Evolutionary conservation across 2,113 vertebrate genomes (phyloP).

Genomic region (Hippocampus guttulatus): DNA sequence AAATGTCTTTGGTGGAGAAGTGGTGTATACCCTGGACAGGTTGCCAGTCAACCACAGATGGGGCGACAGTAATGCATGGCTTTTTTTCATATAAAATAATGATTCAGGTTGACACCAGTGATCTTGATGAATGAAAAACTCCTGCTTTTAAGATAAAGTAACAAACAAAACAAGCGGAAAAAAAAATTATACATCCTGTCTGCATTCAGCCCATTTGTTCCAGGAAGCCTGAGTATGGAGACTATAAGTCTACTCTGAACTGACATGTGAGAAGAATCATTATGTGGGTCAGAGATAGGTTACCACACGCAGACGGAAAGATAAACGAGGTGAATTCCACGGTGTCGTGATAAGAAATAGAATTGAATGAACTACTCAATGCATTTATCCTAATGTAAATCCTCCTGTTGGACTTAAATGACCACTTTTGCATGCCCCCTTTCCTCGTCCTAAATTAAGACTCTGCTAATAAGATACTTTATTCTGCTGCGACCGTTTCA

Average conservation of each 20-base stretch:
- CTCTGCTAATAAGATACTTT: not conserved
- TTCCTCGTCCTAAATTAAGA: not conserved
- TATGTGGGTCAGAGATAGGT: slow-evolving; percentile 57
- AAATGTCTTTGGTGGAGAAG: too few species aligned
- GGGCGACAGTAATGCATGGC: too few species aligned
- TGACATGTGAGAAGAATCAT: slow-evolving; percentile 53
- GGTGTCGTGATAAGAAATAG: slow-evolving; percentile 11
- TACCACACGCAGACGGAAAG: slow-evolving; percentile 32
- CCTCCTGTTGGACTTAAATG: not conserved
- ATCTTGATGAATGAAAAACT: not conserved
- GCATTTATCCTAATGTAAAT: not conserved
- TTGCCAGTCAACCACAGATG: too few species aligned
- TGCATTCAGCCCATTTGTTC: slow-evolving; percentile 20
- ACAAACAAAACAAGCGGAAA: too few species aligned
- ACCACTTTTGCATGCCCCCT: not conserved
- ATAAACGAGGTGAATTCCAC: slow-evolving; percentile 1
- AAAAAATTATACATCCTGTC: slow-evolving; percentile 1
- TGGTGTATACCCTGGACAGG: too few species aligned
- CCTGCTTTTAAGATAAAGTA: slow-evolving; percentile 1
- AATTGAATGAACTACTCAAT: slow-evolving; percentile 25
- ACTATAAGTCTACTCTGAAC: slow-evolving; percentile 40
- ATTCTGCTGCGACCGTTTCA: too few species aligned
- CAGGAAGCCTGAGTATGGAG: slow-evolving; percentile 40
- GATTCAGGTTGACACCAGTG: not conserved
- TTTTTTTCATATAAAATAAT: not conserved